A percentile compares a stretch with the other conserved stretches of the same genome.
Conservation (phyloP, 2,888 invertebrate genomes). For the Muscina levida region DNA sequence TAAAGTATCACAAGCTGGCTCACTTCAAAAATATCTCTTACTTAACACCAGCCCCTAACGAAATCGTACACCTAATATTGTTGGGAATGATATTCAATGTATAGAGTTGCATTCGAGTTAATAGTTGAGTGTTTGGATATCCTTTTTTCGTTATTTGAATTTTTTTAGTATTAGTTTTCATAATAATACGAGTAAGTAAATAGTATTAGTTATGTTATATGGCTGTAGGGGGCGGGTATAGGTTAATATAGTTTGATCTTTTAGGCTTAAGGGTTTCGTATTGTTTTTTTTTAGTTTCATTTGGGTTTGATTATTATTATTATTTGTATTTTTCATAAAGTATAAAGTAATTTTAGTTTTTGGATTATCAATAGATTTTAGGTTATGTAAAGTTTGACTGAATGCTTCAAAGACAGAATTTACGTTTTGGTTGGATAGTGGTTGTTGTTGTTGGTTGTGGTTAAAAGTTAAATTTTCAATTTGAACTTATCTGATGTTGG, state of each 20-base stretch:
- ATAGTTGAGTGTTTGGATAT: background rate
- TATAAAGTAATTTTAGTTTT: conserved; percentile 11
- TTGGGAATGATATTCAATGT: conserved; percentile 50
- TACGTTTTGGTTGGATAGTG: no score
- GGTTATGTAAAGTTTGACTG: conserved; percentile 32
- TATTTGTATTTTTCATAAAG: background rate
- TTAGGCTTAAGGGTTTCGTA: conserved; percentile 49
- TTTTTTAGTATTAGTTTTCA: background rate
- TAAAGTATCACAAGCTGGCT: no score
- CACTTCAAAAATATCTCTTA: no score
- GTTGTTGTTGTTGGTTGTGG: conserved; percentile 13
- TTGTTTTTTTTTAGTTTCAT: conserved; percentile 34
- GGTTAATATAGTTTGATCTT: background rate
- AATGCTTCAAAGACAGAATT: conserved; percentile 29
- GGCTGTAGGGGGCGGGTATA: no score
- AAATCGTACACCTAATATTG: background rate
- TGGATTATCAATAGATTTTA: conserved; percentile 4
- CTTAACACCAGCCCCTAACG: background rate
- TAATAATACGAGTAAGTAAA: no score
- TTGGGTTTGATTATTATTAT: no score
- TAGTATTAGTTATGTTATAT: background rate
- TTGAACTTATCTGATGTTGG: conserved; percentile 43
- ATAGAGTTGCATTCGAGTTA: background rate
- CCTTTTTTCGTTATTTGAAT: background rate
- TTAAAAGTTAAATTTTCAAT: conserved; percentile 40